A percentile compares a stretch with the other conserved stretches of the same genome.
phyloP scores from a whole-genome alignment of 2,888 invertebrate genomes.

The Teinopalpus imperialis region DNA sequence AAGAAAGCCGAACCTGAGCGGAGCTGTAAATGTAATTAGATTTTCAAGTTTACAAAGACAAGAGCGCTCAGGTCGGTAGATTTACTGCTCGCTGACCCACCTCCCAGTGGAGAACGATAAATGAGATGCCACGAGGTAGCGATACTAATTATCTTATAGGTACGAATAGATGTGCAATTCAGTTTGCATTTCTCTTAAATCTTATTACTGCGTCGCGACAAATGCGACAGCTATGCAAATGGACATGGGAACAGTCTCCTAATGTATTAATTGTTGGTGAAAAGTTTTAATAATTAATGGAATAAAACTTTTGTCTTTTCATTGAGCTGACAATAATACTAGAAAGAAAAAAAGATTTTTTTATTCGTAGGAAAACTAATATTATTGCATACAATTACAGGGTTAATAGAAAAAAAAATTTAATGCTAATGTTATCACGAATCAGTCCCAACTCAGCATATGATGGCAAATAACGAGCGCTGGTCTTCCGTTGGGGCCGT shows the following conservation, averaged over 20 bases:
- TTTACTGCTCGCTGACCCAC: conserved; percentile 79
- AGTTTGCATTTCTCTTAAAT: conserved; percentile 62
- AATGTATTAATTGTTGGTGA: conserved; percentile 11
- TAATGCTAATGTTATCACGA: too few species aligned
- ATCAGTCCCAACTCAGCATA: too few species aligned
- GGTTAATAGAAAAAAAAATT: too few species aligned
- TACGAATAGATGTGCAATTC: conserved; percentile 64
- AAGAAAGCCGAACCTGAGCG: conserved; percentile 69
- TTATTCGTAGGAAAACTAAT: too few species aligned
- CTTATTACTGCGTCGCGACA: conserved; percentile 59
- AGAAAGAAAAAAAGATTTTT: too few species aligned
- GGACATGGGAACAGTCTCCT: conserved; percentile 14
- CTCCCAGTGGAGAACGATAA: conserved; percentile 74
- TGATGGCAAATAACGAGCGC: too few species aligned
- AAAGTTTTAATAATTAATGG: not conserved
- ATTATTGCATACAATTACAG: too few species aligned
- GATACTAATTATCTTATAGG: conserved; percentile 77
- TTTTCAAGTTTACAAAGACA: conserved; percentile 80
- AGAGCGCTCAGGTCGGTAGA: conserved; percentile 78
- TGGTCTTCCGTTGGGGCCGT: too few species aligned
- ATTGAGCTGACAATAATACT: too few species aligned
- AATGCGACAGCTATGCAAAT: conserved; percentile 32
- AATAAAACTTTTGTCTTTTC: too few species aligned
- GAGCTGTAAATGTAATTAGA: conserved; percentile 80
- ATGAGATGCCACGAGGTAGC: conserved; percentile 77